phyloP scores from a whole-genome alignment of 2,113 vertebrate species.

The Brachirus orientalis region DNA sequence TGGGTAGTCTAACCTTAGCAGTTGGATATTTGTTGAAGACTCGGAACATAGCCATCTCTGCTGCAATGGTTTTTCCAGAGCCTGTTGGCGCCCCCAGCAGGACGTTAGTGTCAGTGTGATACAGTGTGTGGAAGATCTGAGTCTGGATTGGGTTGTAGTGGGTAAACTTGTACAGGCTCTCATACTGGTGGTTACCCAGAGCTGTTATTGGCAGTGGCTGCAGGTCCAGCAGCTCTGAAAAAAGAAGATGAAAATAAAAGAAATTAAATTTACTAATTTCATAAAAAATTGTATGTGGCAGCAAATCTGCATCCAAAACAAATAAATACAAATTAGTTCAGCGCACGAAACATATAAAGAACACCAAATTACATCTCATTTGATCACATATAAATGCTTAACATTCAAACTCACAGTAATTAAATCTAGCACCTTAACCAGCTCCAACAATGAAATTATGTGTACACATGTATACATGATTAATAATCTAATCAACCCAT shows the following conservation, averaged over 20 bases:
- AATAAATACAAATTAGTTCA: too few species aligned
- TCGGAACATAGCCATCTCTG: constrained; percentile 96
- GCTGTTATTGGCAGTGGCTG: constrained; percentile 92
- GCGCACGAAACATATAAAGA: too few species aligned
- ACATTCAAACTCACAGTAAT: neutral
- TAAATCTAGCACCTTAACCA: too few species aligned
- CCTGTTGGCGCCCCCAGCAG: constrained; percentile 97
- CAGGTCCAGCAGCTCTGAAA: constrained; percentile 94
- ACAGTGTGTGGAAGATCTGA: constrained; percentile 97
- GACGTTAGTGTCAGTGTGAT: constrained; percentile 95
- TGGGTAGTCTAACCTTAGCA: constrained; percentile 85
- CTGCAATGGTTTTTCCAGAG: constrained; percentile 97
- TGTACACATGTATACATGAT: too few species aligned
- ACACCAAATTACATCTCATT: too few species aligned
- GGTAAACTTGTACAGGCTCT: constrained; percentile 94
- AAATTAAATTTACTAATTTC: neutral
- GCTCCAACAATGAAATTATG: too few species aligned
- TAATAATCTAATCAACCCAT: too few species aligned
- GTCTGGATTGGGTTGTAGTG: constrained; percentile 99
- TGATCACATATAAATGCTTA: neutral
- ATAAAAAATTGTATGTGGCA: neutral
- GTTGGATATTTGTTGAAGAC: constrained; percentile 94
- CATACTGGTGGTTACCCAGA: constrained; percentile 87
- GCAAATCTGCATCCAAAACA: neutral
- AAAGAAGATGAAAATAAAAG: neutral